Base-by-base conservation (phyloP, 1,140 invertebrate species). In the Battus philenor region DNA sequence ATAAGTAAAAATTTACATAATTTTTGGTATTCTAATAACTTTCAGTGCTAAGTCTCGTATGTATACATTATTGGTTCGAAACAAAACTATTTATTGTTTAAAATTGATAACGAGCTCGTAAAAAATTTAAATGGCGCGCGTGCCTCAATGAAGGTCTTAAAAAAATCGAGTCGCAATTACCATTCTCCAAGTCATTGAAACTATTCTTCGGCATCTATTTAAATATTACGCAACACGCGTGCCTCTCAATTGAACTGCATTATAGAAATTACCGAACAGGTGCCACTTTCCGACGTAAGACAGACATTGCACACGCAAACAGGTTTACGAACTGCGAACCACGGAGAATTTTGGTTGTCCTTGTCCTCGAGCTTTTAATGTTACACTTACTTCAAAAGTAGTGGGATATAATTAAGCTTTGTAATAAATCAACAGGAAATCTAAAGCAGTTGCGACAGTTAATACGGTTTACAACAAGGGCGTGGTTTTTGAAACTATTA, bases 241-340 rank as follows among this genome's bases (percentile, higher is more conserved):
- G 7, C 22, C 36, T 32, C 8, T 31, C 16, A 22, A 44, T 29
- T 17, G 24, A 27, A 48, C 44, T 11, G 44, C 47, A 47, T 31
- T 51, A 57, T 61, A 47, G 24, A 44, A 51, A 44, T 56, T 50
- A 44, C 46, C 32, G 8, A 24, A 48, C 50, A 60, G 58, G 29
- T 17, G 26, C 18, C 18, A 32, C 44, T 30, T 39, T 30, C 34
- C 22, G 20, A 15, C 20, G 30, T 48, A 39, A 8, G 15, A 41
- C 20, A 46, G 41, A 48, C 43, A 49, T 55, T 44, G 33, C 27
- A 51, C 33, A 46, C 41, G 29, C 32, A 9, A 44, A 48, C 46
- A 27, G 43, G 46, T 49, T 52, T 36, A 30, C 6, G 12, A 30
- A 8, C 9, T 17, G 17, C 26, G 17, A 34, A 29, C 34, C 29